Base-by-base conservation (phyloP, 2,113 vertebrate species). In the Rhombomys opimus region DNA sequence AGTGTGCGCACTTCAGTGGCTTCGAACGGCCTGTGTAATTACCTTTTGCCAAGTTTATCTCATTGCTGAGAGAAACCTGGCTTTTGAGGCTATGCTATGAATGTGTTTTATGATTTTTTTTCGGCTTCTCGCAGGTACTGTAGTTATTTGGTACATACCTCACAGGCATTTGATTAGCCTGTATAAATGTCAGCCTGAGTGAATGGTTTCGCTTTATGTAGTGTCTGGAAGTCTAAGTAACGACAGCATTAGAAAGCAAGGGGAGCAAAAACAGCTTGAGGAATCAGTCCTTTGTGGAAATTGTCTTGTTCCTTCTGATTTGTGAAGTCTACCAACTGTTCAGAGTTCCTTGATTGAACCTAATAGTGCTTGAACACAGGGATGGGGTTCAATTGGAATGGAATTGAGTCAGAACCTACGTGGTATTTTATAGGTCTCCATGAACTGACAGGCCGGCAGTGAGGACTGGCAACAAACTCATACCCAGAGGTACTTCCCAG, bases 261-360 rank as follows among this genome's bases (percentile, higher is more conserved):
- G 86, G 84, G 89, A 87, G 86, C 91, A 97, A 46, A 85, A 97
- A 97, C 90, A 96, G 77, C 95, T 87, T 12, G 65, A 87, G 92
- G 97, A 80, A 91, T 95, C 92, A 95, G 95, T 75, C 73, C 86
- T 95, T 97, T 18, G 9, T 95, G 73, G 95, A 96, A 97, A 97
- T 95, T 93, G 97, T 96, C 95, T 96, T 97, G 94, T 97, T 96
- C 89, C 95, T 95, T 95, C 95, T 97, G 97, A 98, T 97, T 95
- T 96, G 95, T 96, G 95, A 95, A 96, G 93, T 92, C 95, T 93
- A 86, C 87, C 96, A 96, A 94, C 80, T 94, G 90, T 78, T 97
- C 90, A 95, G 95, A 81, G 76, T 76, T 95, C 67, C 90, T 78
- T 94, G 96, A 97, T 93, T 94, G 97, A 95, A 77, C 68, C 89